Base-by-base conservation (phyloP, 64 coral and sea anemone species). In the Pachyseris speciosa region DNA sequence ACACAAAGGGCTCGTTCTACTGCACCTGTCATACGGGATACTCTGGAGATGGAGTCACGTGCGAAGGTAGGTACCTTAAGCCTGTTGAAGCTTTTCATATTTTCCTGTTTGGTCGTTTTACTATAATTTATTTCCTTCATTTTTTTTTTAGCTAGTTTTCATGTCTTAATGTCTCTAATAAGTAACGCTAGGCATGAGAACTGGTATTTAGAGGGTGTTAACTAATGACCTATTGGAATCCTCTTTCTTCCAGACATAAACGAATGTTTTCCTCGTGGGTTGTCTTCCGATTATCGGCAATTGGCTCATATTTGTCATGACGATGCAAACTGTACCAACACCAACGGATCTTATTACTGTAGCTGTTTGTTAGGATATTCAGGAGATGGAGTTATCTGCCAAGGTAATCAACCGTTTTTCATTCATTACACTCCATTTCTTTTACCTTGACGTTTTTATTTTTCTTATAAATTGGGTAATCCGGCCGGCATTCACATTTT, bases 291-390 rank as follows among this genome's bases (percentile, higher is more conserved):
- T 48, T 88, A 92, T 59, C 45, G 88, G 33, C 66, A 86, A 20
- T 47, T 96, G 55, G 89, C 75, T 28, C 72, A 96, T 31, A 96
- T 87, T 16, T 96, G 94, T 32, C 94, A 96, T 26, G 41, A 22
- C 30, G 84, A 96, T 36, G 74, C 94, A 1, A 96, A 96, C 61
- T 96, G 94, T 66, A 96, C 94, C 22, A 96, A 96, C 68, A 96
- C 94, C 30, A 87, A 96, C n/a, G 94, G 94, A 20, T 96, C 94
- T 7, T 96, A 83, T 41, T 92, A 66, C 63, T 96, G 94, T 40
- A 48, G 50, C 25, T 96, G 94, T 84, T 75, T 87, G 64, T 44
- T n/a, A 1, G 94, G 94, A 10, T 96, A 96, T 44, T 96, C 94
- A 45, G 94, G 94, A 43, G 94, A 96, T 69, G 94, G 94, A 50